Evolutionary conservation across 2,888 invertebrate genomes (phyloP).

Genomic region (Ophioninae sp.): DNA sequence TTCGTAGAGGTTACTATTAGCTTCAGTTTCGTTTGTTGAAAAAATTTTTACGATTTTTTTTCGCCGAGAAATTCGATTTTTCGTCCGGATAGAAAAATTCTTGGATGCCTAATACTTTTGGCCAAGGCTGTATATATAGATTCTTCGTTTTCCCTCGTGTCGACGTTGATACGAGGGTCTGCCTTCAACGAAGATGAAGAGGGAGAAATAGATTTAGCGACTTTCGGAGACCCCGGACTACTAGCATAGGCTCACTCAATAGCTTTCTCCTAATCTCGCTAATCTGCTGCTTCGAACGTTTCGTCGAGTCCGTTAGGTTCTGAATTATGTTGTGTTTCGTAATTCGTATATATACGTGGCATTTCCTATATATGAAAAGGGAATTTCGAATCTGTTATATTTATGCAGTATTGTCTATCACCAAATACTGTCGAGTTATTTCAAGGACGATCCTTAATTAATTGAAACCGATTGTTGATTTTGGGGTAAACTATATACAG

Average conservation of each 20-base stretch:
- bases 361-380: neutral
- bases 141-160: constrained; percentile 52
- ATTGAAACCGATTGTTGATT: neutral
- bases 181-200: constrained; percentile 29
- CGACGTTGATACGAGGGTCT: constrained; percentile 68
- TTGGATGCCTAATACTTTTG: no score
- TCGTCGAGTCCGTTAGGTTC: constrained; percentile 32
- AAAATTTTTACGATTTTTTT: no score
- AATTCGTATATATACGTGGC: neutral
- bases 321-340: neutral
- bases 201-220: constrained; percentile 52
- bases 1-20: no score
- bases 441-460: neutral
- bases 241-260: constrained; percentile 54
- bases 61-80: no score
- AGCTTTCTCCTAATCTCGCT: constrained; percentile 73
- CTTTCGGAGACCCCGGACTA: constrained; percentile 34
- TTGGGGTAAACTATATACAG: no score
- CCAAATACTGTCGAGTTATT: neutral
- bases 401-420: neutral
- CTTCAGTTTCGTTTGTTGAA: no score
- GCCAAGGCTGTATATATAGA: no score
- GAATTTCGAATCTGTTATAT: neutral
- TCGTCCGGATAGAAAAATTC: no score
- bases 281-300: constrained; percentile 71